Evolutionary conservation across 1,140 invertebrate species (phyloP).

Genomic region (Habropoda laboriosa): DNA sequence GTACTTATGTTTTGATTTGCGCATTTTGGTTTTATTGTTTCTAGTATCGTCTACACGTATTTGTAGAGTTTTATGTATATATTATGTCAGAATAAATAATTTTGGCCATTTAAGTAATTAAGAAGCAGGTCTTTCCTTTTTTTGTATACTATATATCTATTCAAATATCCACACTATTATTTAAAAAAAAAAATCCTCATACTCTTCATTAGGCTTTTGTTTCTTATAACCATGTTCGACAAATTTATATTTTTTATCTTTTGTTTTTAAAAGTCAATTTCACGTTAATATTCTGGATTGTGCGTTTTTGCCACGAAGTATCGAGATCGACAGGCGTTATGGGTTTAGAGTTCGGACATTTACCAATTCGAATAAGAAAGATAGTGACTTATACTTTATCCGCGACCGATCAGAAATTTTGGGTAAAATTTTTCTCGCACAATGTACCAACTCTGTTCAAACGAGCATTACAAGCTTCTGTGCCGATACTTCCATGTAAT

Average conservation of each 20-base stretch:
- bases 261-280: neutral
- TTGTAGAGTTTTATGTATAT: neutral
- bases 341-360: slow-evolving; percentile 55
- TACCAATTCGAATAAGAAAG: slow-evolving; percentile 60
- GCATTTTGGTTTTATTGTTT: neutral
- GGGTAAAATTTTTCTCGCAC: slow-evolving; percentile 49
- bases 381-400: slow-evolving; percentile 48
- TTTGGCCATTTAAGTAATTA: neutral
- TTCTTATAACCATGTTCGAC: neutral
- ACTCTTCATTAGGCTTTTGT: neutral
- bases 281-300: too few relatives aligned
- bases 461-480: neutral
- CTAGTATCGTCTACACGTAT: neutral
- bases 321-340: neutral
- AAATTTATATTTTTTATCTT: neutral
- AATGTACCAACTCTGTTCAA: slow-evolving; percentile 42
- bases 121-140: neutral
- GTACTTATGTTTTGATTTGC: neutral
- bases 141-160: neutral
- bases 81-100: slow-evolving; percentile 29
- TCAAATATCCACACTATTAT: neutral
- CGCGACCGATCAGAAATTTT: slow-evolving; percentile 51
- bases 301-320: neutral
- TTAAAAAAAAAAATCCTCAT: too few relatives aligned
- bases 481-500: slow-evolving; percentile 43